These are phyloP conservation scores for Empidonax traillii DNA, from an alignment of 2,113 vertebrate species.

Conservation along the genomic window DNA sequence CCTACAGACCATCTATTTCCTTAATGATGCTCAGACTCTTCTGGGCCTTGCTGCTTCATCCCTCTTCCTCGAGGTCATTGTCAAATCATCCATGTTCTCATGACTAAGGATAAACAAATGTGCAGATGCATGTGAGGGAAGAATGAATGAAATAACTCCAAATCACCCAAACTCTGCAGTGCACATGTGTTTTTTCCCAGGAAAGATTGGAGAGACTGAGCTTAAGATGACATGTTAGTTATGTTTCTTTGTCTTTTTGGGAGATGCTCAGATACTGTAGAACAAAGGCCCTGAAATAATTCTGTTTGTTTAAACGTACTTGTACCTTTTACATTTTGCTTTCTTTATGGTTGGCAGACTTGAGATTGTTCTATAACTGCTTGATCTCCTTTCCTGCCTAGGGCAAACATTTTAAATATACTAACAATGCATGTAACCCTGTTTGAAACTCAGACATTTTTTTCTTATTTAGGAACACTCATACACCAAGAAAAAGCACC, in stretches of 20 bases:
- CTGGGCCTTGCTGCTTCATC: not conserved
- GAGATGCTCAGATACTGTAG: not conserved
- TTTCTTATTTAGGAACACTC: not conserved
- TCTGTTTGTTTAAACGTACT: not conserved
- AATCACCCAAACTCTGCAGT: not conserved
- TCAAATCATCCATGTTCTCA: conserved; percentile 5
- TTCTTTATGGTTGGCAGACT: not conserved
- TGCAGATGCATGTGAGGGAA: not conserved
- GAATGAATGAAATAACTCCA: not conserved
- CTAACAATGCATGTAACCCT: not conserved
- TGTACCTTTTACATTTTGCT: not conserved
- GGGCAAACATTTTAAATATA: not conserved
- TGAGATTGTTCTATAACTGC: not conserved
- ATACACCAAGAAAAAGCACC: not conserved
- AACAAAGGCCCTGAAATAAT: not conserved
- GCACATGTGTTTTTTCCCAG: not conserved
- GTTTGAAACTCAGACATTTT: not conserved
- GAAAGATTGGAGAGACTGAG: not conserved
- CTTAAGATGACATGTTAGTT: not conserved
- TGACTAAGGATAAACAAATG: conserved; percentile 30
- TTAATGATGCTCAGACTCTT: not conserved
- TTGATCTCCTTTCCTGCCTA: not conserved
- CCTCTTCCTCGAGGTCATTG: not conserved
- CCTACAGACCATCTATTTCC: not conserved
- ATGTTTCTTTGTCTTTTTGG: not conserved